Evolutionary conservation across 2,113 vertebrate genomes (phyloP).

Genomic region (Pongo pygmaeus): DNA sequence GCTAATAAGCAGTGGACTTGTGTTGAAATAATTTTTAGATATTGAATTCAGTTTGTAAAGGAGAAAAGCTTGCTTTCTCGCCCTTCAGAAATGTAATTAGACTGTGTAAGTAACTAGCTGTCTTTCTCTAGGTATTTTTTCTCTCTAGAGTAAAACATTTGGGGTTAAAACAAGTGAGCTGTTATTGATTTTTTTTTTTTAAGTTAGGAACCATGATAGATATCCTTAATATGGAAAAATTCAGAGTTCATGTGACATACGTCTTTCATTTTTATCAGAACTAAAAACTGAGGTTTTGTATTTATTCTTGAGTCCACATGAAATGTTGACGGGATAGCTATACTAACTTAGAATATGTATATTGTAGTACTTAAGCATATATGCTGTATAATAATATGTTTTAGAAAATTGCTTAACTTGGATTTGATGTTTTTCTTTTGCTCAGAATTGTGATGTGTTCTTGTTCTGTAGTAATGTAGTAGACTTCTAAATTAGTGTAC

Average conservation of each 20-base stretch:
- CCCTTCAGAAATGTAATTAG: neutral
- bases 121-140: neutral
- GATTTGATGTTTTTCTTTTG: slow-evolving; percentile 26
- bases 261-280: neutral
- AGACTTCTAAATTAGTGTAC: neutral
- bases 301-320: neutral
- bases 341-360: neutral
- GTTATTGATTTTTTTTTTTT: neutral
- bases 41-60: neutral
- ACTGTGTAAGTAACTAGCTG: neutral
- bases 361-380: neutral
- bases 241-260: neutral
- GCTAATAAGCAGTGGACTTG: neutral
- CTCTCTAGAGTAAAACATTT: neutral
- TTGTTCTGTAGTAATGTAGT: neutral
- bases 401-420: neutral
- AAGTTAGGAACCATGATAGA: neutral
- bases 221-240: neutral
- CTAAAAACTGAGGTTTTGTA: neutral
- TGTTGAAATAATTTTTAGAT: neutral
- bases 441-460: neutral
- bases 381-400: neutral
- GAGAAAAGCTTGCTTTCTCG: neutral
- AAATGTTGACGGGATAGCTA: neutral
- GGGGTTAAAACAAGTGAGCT: neutral